phyloP scores from a whole-genome alignment of 2,797 vertebrate genomes.

The Muraenolepis orangiensis region DNA sequence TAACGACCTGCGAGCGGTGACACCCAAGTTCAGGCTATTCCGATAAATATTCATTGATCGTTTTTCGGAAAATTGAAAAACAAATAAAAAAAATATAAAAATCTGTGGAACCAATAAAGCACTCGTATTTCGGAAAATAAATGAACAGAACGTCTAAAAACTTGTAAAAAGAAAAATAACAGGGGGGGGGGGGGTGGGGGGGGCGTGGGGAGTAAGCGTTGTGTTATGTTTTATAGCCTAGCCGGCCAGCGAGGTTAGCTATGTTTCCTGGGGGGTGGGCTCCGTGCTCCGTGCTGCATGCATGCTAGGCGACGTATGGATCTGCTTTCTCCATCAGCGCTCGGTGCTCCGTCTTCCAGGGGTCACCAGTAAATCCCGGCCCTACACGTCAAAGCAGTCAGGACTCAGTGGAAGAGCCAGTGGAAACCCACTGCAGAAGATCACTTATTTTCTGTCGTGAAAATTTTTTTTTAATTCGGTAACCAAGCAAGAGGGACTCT shows the following conservation, averaged over 20 bases:
- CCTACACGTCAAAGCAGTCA: conserved; percentile 44
- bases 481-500: conserved; percentile 17
- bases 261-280: background rate
- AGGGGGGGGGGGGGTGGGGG: background rate
- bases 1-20: background rate
- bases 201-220: background rate
- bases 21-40: background rate
- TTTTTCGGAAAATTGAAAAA: background rate
- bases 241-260: background rate
- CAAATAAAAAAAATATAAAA: background rate
- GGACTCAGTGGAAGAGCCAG: conserved; percentile 37
- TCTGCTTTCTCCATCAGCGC: conserved; percentile 61
- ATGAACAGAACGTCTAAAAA: background rate
- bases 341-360: conserved; percentile 31
- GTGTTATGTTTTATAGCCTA: background rate
- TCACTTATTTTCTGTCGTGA: background rate
- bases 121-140: background rate
- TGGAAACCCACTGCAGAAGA: conserved; percentile 11
- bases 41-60: background rate
- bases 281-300: no score
- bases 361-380: conserved; percentile 55
- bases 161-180: background rate
- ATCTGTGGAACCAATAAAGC: background rate
- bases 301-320: background rate
- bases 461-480: conserved; percentile 13